Percentiles rank a stretch among this genome's conserved stretches.
phyloP scores from a whole-genome alignment of 1,140 invertebrate species.

The Trichoplusia ni region DNA sequence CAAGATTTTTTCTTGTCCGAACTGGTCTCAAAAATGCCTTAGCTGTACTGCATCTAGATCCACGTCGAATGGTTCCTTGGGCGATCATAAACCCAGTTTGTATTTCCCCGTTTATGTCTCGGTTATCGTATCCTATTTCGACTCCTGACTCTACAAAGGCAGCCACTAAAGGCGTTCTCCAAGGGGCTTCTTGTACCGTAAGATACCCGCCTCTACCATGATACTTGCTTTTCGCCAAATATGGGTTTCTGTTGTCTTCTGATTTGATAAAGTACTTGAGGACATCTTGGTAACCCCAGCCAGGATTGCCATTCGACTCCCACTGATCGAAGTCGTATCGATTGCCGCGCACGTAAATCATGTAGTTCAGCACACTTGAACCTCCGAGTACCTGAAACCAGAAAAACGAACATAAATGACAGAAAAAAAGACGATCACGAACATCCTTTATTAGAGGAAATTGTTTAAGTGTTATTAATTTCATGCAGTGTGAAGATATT shows the following conservation, averaged over 20 bases:
- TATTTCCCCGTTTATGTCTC: conserved; percentile 92
- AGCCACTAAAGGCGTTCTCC: conserved; percentile 89
- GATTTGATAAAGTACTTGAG: conserved; percentile 95
- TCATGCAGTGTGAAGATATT: too few relatives aligned
- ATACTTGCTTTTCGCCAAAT: conserved; percentile 87
- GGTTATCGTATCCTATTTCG: conserved; percentile 93
- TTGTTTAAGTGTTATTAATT: too few relatives aligned
- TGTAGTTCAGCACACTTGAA: conserved; percentile 95
- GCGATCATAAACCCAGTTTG: conserved; percentile 94
- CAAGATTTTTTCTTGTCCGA: conserved; percentile 89
- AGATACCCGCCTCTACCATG: conserved; percentile 89
- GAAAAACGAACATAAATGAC: too few relatives aligned
- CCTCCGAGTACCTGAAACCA: conserved; percentile 90
- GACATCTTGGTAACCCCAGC: conserved; percentile 95
- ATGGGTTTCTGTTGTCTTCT: conserved; percentile 93
- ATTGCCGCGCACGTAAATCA: conserved; percentile 95
- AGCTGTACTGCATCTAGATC: conserved; percentile 93
- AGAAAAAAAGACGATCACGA: too few relatives aligned
- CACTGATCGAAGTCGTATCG: conserved; percentile 94
- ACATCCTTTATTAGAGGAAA: too few relatives aligned
- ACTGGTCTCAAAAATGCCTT: conserved; percentile 94
- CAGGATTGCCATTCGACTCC: conserved; percentile 91
- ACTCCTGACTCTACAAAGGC: conserved; percentile 93
- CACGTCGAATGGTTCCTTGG: conserved; percentile 93
- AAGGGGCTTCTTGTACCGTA: conserved; percentile 92